Conservation (phyloP, 2,888 invertebrate genomes). For the Plutella xylostella region DNA sequence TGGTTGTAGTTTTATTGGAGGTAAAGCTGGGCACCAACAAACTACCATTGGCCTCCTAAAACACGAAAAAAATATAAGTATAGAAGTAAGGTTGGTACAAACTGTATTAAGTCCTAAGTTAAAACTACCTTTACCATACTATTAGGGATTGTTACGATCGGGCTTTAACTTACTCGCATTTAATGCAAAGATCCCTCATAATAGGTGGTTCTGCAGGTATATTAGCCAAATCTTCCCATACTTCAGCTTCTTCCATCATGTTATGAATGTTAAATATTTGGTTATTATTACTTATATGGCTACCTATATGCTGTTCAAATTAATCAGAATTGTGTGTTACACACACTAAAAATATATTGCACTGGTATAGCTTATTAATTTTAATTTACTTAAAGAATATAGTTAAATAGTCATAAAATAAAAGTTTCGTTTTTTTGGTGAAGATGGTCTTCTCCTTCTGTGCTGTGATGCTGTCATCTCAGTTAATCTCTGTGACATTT, state of each 20-base stretch:
- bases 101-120: neutral
- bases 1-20: conserved; percentile 75
- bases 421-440: too few relatives aligned
- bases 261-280: too few relatives aligned
- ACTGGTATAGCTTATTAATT: too few relatives aligned
- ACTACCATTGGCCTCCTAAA: conserved; percentile 84
- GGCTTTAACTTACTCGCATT: conserved; percentile 76
- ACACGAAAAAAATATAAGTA: conserved; percentile 13
- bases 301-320: too few relatives aligned
- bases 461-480: too few relatives aligned
- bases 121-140: neutral
- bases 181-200: conserved; percentile 76
- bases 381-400: too few relatives aligned
- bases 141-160: neutral
- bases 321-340: too few relatives aligned
- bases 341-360: too few relatives aligned
- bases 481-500: too few relatives aligned
- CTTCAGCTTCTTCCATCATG: conserved; percentile 52
- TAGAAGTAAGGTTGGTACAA: neutral
- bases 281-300: too few relatives aligned
- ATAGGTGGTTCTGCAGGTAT: conserved; percentile 82
- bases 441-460: too few relatives aligned
- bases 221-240: conserved; percentile 78
- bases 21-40: conserved; percentile 92
- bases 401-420: too few relatives aligned